A percentile compares a stretch with the other conserved stretches of the same genome.
These are phyloP conservation scores for Eilema sororculum DNA, from an alignment of 2,888 invertebrate genomes.

Conservation along the genomic window DNA sequence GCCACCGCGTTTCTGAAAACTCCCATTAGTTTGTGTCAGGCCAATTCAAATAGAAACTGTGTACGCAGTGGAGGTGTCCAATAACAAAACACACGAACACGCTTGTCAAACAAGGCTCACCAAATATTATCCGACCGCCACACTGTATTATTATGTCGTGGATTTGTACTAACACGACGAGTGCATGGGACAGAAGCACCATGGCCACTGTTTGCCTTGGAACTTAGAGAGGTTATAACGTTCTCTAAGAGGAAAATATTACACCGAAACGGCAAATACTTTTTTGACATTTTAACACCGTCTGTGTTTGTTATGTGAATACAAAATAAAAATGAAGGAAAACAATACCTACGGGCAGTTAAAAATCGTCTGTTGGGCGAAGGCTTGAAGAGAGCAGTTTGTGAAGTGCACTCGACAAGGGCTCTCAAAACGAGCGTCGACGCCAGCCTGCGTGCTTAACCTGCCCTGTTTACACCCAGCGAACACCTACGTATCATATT, in stretches of 20 bases:
- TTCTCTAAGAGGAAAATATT: constrained; percentile 58
- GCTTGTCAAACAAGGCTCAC: constrained; percentile 82
- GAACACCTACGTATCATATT: constrained; percentile 62
- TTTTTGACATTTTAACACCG: constrained; percentile 52
- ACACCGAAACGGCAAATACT: constrained; percentile 51
- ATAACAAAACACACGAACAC: constrained; percentile 83
- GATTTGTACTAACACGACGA: constrained; percentile 78
- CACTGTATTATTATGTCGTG: constrained; percentile 79
- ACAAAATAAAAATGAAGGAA: constrained; percentile 57
- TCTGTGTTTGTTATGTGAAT: constrained; percentile 49
- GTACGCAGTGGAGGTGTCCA: constrained; percentile 81
- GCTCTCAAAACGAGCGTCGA: constrained; percentile 72
- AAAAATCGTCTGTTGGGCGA: constrained; percentile 71
- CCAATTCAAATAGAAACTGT: constrained; percentile 79
- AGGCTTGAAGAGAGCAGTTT: constrained; percentile 78
- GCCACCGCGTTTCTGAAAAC: constrained; percentile 71
- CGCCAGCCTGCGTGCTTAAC: constrained; percentile 65
- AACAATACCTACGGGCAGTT: constrained; percentile 64
- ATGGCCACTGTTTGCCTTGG: constrained; percentile 70
- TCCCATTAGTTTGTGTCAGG: constrained; percentile 69
- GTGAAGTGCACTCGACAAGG: constrained; percentile 71
- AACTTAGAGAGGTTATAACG: constrained; percentile 71
- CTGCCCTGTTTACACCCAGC: constrained; percentile 73
- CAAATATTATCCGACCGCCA: constrained; percentile 82
- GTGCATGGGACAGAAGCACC: constrained; percentile 72